Conservation (phyloP, 1,140 invertebrate genomes). For the Aphis gossypii region DNA sequence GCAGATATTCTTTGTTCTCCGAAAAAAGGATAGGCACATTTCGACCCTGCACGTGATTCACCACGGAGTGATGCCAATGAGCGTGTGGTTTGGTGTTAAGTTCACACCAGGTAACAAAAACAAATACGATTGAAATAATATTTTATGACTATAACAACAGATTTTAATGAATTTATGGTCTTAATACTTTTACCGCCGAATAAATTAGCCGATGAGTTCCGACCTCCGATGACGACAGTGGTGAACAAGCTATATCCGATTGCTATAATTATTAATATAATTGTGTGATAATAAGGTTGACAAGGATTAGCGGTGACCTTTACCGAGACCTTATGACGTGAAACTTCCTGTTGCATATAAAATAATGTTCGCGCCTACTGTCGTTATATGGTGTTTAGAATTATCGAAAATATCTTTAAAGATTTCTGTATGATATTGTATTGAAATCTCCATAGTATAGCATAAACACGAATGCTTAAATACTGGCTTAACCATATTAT, state of each 20-base stretch:
- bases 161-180: background rate
- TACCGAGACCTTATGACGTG: slow-evolving; percentile 41
- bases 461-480: background rate
- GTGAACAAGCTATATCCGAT: background rate
- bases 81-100: slow-evolving; percentile 91
- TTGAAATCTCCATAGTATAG: background rate
- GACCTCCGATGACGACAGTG: background rate
- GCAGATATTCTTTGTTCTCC: slow-evolving; percentile 81
- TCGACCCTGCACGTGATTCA: slow-evolving; percentile 90
- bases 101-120: slow-evolving; percentile 78
- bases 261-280: slow-evolving; percentile 33
- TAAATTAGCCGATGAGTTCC: background rate
- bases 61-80: slow-evolving; percentile 90
- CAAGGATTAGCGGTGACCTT: slow-evolving; percentile 44
- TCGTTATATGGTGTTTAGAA: background rate
- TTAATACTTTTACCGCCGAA: background rate
- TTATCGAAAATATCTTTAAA: background rate
- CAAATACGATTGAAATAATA: background rate
- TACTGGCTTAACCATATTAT: background rate
- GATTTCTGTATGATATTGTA: background rate
- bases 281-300: slow-evolving; percentile 43
- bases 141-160: background rate
- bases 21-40: slow-evolving; percentile 86
- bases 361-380: background rate
- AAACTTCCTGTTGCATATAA: slow-evolving; percentile 41